Evolutionary conservation across 2,888 invertebrate genomes (phyloP), one percentile per base, ranked within the genome.

Genomic region (Campoplex nolae): DNA sequence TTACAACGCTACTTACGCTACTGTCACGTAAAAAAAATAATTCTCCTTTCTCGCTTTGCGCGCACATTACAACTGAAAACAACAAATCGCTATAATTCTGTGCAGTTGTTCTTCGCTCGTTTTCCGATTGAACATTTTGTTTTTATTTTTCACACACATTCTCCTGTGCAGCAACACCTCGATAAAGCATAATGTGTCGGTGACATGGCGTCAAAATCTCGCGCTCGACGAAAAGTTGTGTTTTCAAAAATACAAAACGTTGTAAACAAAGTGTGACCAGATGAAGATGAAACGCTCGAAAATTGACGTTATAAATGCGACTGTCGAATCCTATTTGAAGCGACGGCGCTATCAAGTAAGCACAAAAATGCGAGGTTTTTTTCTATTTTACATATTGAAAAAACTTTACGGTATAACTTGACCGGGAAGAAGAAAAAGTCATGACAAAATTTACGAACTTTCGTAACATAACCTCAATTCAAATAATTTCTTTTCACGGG

Each of bases 311-410:
- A 96, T 97, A 90, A 96, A 96, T 93, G 96, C 96, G 89, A 96
- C 96, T 88, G 95, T 97, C 90, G 95, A 96, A 91, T 96, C 96
- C 87, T 97, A 97, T 95, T 95, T 97, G 92, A 96, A 97, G 93
- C 96, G 96, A 86, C 95, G 97, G 75, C 96, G 96, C 91, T 97
- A 97, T 93, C 96, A 96, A 90, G 96, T 96, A 93, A 94, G 54
- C 56, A 94, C 8, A 48, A 3, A n/a, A 65, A 73, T 48, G 56
- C 18, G 13, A 67, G 38, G 32, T 56, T 74, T 28, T 45, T 23
- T 38, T 51, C 67, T n/a, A 32, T 75, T 18, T 23, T n/a, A 32
- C 23, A 18, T 38, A 67, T 54, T 38, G 13, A 77, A 32, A n/a
- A 32, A n/a, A 28, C n/a, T 23, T 28, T 28, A 8, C 35, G 16